Percentiles rank a stretch among this genome's conserved stretches.
Evolutionary conservation across 1,140 invertebrate species (phyloP).

Genomic region (Myzus persicae): DNA sequence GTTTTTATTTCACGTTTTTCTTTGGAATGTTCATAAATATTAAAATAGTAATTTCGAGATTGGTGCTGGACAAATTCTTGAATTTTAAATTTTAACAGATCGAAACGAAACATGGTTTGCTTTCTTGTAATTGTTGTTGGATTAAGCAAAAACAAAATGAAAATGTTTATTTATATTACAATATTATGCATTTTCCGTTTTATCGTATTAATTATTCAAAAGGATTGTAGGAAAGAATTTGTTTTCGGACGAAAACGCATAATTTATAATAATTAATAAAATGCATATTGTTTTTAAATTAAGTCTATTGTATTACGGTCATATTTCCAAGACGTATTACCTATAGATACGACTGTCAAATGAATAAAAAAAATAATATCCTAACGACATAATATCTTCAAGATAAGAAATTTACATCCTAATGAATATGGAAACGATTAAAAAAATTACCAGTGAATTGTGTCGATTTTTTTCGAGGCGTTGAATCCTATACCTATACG

Average conservation of each 20-base stretch:
- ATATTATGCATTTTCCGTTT: neutral
- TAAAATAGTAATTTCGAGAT: conserved; percentile 29
- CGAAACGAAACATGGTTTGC: neutral
- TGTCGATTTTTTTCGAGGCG: too few species aligned
- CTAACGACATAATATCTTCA: neutral
- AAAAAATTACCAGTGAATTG: neutral
- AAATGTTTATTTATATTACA: conserved; percentile 25
- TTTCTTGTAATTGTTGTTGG: neutral
- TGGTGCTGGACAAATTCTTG: neutral
- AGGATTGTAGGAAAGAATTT: neutral
- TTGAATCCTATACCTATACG: too few species aligned
- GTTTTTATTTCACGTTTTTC: neutral
- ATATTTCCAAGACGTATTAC: too few species aligned
- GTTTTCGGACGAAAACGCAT: neutral
- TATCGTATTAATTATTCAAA: neutral
- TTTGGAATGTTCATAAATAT: neutral
- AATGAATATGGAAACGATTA: neutral
- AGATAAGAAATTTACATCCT: neutral
- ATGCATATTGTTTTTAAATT: too few species aligned
- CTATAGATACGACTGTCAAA: neutral
- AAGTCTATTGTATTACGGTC: too few species aligned
- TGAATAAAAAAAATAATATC: neutral
- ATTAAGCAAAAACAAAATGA: neutral
- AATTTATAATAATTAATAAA: neutral
- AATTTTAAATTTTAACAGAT: neutral